Evolutionary conservation across 2,113 vertebrate genomes (phyloP), one percentile per base, ranked within the genome.

Genomic region (Catagonus wagneri): DNA sequence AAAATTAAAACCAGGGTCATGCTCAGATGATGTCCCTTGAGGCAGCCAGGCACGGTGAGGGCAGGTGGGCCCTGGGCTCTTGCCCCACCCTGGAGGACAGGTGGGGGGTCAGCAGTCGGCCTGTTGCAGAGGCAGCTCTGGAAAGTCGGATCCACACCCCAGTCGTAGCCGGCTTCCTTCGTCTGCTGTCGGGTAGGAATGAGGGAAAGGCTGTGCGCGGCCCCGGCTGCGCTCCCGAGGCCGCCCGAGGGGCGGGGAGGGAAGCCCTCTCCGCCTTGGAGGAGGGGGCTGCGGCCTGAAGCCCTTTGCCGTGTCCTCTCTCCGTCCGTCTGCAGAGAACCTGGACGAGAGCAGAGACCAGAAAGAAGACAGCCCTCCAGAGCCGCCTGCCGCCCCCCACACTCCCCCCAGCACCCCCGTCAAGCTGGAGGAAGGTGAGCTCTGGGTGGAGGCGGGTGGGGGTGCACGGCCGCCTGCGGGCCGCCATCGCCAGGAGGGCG

Each of bases 391-490:
- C 6, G 75, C 50, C 25, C 99, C 98, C 66, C 98, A 98, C 96
- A 99, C 99, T 0, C 99, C 99, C 27, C 99, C 99, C 89, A 99
- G 99, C 86, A 99, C 99, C 27, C 99, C 99, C 0, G 94, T 99
- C 94, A 99, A 99, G 98, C 98, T 98, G 94, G 99, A 99, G 94
- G 99, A 99, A 99, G 99, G 99, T 99, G 99, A 20, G 99, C 97
- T 39, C 25, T 19, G 44, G 34, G 8, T 2, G 13, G n/a, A 15
- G 61, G 44, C 44, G 4, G 44, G 44, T 44, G 44, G 44, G 36
- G 83, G 71, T 65, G 44, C 19, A 50, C 52, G 95, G 89, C 89
- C 12, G 79, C 86, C 95, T 80, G 12, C 3, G 66, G 89, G 1
- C 75, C 63, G 50, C 58, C 16, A 9, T n/a, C 3, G 1, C 7